phyloP scores from a whole-genome alignment of 2,888 invertebrate species.

The Beris chalybata region DNA sequence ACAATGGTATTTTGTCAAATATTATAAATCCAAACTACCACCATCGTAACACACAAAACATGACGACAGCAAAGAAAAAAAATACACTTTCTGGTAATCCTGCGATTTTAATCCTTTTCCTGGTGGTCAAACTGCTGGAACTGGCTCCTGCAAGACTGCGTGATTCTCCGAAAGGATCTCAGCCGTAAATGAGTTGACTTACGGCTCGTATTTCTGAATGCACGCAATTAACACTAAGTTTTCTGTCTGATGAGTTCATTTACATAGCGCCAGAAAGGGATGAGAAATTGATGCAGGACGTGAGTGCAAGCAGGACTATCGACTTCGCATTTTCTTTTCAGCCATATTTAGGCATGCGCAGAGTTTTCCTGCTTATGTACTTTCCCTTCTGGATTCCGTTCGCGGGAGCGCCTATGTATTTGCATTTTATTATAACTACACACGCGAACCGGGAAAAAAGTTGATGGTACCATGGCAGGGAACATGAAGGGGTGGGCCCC shows the following conservation, averaged over 20 bases:
- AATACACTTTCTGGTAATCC: constrained; percentile 6
- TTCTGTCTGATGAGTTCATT: constrained; percentile 38
- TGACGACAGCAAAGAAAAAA: background rate
- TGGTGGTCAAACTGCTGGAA: background rate
- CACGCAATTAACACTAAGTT: constrained; percentile 40
- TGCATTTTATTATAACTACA: background rate
- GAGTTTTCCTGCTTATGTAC: background rate
- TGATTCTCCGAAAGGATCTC: constrained; percentile 22
- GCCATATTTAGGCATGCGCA: constrained; percentile 35
- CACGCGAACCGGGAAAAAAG: constrained; percentile 5
- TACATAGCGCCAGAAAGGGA: constrained; percentile 31
- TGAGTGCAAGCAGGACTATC: background rate
- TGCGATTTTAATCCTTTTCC: constrained; percentile 26
- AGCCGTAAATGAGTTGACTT: constrained; percentile 37
- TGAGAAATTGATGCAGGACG: background rate
- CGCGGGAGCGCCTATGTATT: constrained; percentile 18
- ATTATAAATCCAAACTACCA: constrained; percentile 36
- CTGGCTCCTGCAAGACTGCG: background rate
- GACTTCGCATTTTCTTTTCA: constrained; percentile 30
- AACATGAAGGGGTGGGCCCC: background rate
- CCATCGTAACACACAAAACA: constrained; percentile 21
- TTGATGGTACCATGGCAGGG: constrained; percentile 7
- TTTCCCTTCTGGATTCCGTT: constrained; percentile 2
- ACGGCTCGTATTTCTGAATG: constrained; percentile 37
- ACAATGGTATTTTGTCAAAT: constrained; percentile 29